Conservation (phyloP, 2,888 invertebrate genomes). For the Rosalia funebris region DNA sequence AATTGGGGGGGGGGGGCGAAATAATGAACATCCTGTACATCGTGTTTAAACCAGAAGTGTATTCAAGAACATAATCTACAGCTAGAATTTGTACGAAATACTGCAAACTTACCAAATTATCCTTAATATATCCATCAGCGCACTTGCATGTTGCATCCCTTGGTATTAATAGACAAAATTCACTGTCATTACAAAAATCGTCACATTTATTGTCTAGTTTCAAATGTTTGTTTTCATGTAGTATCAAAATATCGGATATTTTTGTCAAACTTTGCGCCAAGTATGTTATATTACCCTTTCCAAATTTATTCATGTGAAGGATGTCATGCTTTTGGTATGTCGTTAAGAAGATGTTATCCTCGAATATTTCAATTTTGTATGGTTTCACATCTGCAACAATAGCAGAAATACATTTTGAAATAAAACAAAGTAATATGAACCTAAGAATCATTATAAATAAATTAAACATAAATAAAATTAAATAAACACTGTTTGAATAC, state of each 20-base stretch:
- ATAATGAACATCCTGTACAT: no score
- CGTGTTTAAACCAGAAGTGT: no score
- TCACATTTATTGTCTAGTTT: constrained; percentile 71
- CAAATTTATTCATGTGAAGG: constrained; percentile 75
- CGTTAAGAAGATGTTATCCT: constrained; percentile 75
- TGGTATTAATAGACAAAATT: constrained; percentile 67
- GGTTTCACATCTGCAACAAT: constrained; percentile 71
- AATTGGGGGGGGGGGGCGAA: no score
- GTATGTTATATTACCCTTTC: constrained; percentile 68
- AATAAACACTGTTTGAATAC: no score
- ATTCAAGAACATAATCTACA: no score
- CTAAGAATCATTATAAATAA: no score
- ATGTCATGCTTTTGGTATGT: constrained; percentile 73
- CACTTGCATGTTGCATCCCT: constrained; percentile 60
- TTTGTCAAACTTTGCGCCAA: constrained; percentile 68
- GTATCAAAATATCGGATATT: constrained; percentile 73
- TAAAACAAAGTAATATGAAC: no score
- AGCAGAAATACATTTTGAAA: constrained; percentile 32
- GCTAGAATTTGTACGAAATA: no score
- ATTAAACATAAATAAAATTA: no score
- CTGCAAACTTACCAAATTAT: constrained; percentile 58
- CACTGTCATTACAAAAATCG: constrained; percentile 70
- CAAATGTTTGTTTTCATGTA: constrained; percentile 73
- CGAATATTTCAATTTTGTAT: constrained; percentile 78
- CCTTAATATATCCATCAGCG: constrained; percentile 60